Evolutionary conservation across 2,888 invertebrate species (phyloP).

Genomic region (Pseudanteris insignis): DNA sequence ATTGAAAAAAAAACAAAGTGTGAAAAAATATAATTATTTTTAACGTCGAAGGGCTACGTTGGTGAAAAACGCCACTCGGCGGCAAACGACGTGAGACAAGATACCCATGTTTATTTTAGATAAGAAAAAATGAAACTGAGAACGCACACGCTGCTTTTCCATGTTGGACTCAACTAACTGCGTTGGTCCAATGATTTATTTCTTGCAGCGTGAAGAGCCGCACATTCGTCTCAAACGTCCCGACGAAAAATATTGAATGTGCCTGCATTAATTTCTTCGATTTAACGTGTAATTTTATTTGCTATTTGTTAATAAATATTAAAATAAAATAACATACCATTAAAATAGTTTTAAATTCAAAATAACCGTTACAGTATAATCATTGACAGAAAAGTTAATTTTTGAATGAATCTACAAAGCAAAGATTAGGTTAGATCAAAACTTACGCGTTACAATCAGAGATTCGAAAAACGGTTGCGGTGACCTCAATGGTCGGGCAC

Average conservation of each 20-base stretch:
- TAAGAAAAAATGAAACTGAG: constrained; percentile 37
- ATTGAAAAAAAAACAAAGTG: not conserved
- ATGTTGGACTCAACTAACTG: constrained; percentile 22
- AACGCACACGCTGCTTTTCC: constrained; percentile 41
- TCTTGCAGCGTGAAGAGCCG: constrained; percentile 35
- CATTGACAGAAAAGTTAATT: no score
- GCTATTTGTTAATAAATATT: no score
- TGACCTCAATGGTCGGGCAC: constrained; percentile 20
- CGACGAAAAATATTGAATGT: constrained; percentile 22
- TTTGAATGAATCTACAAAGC: no score
- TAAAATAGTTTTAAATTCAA: no score
- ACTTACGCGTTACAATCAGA: constrained; percentile 3
- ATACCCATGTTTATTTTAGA: constrained; percentile 44
- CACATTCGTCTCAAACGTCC: constrained; percentile 28
- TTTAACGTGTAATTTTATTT: no score
- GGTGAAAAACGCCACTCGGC: constrained; percentile 25
- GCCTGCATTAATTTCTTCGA: constrained; percentile 16
- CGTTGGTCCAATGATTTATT: constrained; percentile 44
- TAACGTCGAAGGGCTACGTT: constrained; percentile 11
- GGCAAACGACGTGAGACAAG: constrained; percentile 32
- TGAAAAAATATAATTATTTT: constrained; percentile 30
- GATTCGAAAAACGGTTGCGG: not conserved
- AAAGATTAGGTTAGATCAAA: no score
- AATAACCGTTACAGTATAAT: no score
- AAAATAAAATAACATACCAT: no score